A percentile compares a stretch with the other conserved stretches of the same genome.
These are phyloP conservation scores for Aurelia aurita complex sp. Pacific DNA, from an alignment of 30 jellyfish, hydroid and myxozoan genomes.

Conservation along the genomic window DNA sequence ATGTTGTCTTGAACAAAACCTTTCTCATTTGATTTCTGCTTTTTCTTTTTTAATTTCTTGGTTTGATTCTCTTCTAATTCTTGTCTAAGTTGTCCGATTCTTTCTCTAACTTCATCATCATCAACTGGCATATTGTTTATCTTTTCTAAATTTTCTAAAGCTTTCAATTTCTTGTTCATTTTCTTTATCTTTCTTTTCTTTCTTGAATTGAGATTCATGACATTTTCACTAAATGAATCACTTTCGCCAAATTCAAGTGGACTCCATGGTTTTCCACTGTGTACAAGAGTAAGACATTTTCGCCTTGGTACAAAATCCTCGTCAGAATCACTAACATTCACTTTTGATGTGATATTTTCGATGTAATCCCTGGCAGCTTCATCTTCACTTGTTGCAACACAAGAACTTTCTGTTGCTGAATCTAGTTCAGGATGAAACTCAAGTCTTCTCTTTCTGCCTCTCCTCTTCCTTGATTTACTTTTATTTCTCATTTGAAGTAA, in stretches of 20 bases:
- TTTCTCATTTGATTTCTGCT: slow-evolving; percentile 17
- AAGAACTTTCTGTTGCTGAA: slow-evolving; percentile 69
- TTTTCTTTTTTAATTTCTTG: neutral
- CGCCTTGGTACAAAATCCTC: slow-evolving; percentile 75
- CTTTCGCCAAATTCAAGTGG: slow-evolving; percentile 91
- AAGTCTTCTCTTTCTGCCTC: slow-evolving; percentile 72
- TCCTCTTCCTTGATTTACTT: slow-evolving; percentile 45
- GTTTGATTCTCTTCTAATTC: slow-evolving; percentile 26
- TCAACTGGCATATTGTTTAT: neutral
- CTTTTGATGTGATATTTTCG: slow-evolving; percentile 64
- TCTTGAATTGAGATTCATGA: slow-evolving; percentile 45
- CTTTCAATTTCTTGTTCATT: slow-evolving; percentile 59
- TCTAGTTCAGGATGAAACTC: slow-evolving; percentile 72
- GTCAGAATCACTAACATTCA: slow-evolving; percentile 83
- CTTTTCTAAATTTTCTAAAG: slow-evolving; percentile 37
- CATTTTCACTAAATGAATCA: slow-evolving; percentile 89
- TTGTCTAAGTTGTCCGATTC: slow-evolving; percentile 10
- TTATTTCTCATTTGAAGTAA: slow-evolving; percentile 59
- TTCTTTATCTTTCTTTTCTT: slow-evolving; percentile 60
- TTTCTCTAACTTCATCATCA: neutral
- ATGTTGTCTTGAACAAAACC: neutral
- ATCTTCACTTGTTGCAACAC: slow-evolving; percentile 86
- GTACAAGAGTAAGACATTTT: slow-evolving; percentile 39
- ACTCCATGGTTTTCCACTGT: slow-evolving; percentile 76
- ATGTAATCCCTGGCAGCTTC: slow-evolving; percentile 82